These are phyloP conservation scores for Esperia sulphurella DNA, from an alignment of 2,888 invertebrate species.

Conservation along the genomic window DNA sequence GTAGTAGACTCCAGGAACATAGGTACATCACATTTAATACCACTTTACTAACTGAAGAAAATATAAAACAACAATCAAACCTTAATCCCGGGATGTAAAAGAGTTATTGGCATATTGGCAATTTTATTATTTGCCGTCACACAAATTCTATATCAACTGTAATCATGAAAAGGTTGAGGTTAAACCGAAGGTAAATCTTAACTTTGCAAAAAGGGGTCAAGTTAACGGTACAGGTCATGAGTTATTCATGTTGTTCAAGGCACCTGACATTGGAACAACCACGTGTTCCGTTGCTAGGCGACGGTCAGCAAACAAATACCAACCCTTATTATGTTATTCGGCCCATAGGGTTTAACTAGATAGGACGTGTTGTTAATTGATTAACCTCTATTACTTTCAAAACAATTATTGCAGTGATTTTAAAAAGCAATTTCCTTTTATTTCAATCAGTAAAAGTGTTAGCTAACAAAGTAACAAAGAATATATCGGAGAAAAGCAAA, in stretches of 20 bases:
- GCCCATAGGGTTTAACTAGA: conserved; percentile 16
- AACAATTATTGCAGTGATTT: too few relatives aligned
- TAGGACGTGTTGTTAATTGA: conserved; percentile 15
- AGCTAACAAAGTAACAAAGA: too few relatives aligned
- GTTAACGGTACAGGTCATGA: conserved; percentile 50
- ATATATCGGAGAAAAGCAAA: too few relatives aligned
- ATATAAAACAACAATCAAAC: not conserved
- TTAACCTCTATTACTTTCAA: too few relatives aligned
- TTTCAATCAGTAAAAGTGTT: too few relatives aligned
- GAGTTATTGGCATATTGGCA: not conserved
- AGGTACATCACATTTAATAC: not conserved
- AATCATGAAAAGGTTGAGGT: not conserved
- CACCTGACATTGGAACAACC: conserved; percentile 55
- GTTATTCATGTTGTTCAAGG: conserved; percentile 38
- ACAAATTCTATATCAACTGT: not conserved
- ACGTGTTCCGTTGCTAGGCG: conserved; percentile 57
- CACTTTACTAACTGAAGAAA: not conserved
- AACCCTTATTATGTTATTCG: conserved; percentile 43
- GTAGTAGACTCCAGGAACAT: too few relatives aligned
- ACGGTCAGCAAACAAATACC: conserved; percentile 51
- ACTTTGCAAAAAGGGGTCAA: conserved; percentile 44
- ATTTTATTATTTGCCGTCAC: not conserved
- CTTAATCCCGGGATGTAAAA: not conserved
- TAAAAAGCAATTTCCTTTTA: too few relatives aligned
- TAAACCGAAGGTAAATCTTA: not conserved